A percentile compares a stretch with the other conserved stretches of the same genome.
These are phyloP conservation scores for Pogonocichla stellata DNA, from an alignment of 2,113 vertebrate genomes.

Conservation along the genomic window DNA sequence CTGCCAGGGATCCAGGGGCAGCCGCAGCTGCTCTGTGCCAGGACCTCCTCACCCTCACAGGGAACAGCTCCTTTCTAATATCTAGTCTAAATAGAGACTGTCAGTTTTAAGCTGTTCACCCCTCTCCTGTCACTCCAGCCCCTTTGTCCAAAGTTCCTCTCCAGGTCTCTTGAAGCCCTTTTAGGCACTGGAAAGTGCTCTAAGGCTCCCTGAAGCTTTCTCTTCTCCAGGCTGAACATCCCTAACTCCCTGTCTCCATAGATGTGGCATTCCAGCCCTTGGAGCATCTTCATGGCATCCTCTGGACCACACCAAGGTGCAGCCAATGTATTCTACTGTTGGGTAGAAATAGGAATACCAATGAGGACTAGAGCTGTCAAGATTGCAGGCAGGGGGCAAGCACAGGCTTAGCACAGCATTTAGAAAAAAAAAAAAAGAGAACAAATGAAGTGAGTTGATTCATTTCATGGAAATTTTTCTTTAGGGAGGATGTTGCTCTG, in stretches of 20 bases:
- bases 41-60: fast-evolving
- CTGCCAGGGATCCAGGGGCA: background rate
- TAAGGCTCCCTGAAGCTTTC: background rate
- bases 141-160: background rate
- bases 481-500: background rate
- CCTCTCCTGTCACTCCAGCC: background rate
- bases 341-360: background rate
- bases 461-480: background rate
- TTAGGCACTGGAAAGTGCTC: background rate
- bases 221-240: background rate
- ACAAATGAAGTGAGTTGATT: background rate
- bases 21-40: background rate
- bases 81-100: background rate
- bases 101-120: background rate
- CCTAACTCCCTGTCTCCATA: background rate
- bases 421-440: background rate
- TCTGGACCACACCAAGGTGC: background rate
- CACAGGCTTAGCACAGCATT: background rate
- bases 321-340: background rate
- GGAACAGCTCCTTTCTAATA: background rate
- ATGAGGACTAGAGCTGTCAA: fast-evolving
- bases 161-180: background rate
- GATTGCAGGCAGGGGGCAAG: background rate
- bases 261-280: background rate
- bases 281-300: background rate